Conservation (phyloP, 2,888 invertebrate species). For the Drosophila suboccidentalis region DNA sequence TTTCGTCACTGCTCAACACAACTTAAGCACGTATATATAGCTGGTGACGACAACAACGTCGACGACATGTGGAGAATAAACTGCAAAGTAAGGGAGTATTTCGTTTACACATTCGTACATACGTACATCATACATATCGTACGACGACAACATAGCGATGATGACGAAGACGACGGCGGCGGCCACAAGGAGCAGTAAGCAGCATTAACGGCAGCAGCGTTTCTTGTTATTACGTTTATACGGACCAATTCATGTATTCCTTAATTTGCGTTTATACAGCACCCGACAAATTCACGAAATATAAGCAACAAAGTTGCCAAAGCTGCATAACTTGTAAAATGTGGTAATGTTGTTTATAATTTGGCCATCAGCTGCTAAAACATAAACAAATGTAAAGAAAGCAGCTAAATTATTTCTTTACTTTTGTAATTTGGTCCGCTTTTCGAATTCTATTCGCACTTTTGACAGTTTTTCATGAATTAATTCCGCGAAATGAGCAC, state of each 20-base stretch:
- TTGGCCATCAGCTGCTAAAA: neutral
- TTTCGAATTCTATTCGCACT: too few species aligned
- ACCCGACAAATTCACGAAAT: too few species aligned
- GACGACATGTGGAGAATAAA: conserved; percentile 72
- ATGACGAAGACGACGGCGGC: neutral
- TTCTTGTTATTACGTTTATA: neutral
- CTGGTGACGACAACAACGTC: conserved; percentile 51
- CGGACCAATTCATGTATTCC: neutral
- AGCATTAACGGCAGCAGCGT: conserved; percentile 34
- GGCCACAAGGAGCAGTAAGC: conserved; percentile 13
- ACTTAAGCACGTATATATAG: conserved; percentile 76
- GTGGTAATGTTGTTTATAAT: neutral
- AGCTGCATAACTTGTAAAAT: too few species aligned
- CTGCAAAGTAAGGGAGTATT: conserved; percentile 73
- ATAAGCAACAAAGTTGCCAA: too few species aligned
- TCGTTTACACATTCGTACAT: conserved; percentile 36
- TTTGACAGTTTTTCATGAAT: neutral
- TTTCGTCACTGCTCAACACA: conserved; percentile 60
- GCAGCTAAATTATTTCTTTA: neutral
- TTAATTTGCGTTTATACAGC: neutral
- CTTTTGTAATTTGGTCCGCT: neutral
- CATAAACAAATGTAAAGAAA: neutral
- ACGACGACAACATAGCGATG: conserved; percentile 33
- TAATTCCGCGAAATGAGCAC: neutral
- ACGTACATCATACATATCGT: conserved; percentile 7